Conservation (phyloP, 2,113 vertebrate genomes). For the Lamprologus callipterus region DNA sequence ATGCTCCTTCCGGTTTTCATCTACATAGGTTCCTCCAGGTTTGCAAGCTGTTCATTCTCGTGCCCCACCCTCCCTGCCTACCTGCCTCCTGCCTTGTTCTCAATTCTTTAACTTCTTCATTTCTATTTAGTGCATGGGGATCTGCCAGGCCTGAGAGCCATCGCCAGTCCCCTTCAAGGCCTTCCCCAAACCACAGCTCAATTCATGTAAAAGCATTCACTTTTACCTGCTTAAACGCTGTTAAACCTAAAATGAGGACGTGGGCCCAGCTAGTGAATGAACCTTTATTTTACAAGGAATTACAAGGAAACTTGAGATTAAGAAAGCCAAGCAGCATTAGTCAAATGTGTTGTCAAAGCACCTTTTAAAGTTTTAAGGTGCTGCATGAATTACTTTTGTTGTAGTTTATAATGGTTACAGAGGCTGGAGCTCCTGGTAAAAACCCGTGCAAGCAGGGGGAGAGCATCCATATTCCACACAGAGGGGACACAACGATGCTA, state of each 20-base stretch:
- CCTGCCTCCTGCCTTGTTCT: background rate
- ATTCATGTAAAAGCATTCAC: background rate
- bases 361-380: background rate
- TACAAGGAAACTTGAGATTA: background rate
- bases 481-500: background rate
- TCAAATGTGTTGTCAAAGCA: background rate
- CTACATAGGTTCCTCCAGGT: background rate
- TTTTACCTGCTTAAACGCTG: background rate
- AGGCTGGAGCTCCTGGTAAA: background rate
- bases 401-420: background rate
- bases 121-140: background rate
- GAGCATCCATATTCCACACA: background rate
- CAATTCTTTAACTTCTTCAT: background rate
- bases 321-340: background rate
- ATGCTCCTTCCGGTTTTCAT: background rate
- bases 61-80: background rate
- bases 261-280: background rate
- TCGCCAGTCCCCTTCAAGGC: background rate
- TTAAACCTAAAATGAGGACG: background rate
- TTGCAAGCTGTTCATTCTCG: background rate
- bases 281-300: background rate
- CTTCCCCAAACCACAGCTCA: background rate
- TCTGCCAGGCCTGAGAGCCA: background rate
- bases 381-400: background rate
- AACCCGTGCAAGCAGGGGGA: background rate